These are phyloP conservation scores for Erpornis zantholeuca DNA, from an alignment of 2,113 vertebrate genomes.

Conservation along the genomic window DNA sequence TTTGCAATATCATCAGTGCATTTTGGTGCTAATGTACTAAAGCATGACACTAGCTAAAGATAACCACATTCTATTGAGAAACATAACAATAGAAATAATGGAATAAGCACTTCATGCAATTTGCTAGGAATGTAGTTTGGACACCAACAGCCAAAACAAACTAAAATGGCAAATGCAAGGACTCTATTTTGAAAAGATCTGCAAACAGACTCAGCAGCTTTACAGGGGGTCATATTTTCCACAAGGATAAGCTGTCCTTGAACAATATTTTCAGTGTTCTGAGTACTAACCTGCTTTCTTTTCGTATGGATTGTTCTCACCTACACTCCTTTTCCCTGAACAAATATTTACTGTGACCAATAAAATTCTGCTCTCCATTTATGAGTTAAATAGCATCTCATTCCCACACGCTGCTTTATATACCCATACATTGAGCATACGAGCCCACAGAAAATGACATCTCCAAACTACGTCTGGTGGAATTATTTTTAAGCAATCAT, in stretches of 20 bases:
- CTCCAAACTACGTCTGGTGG: conserved; percentile 14
- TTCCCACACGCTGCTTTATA: conserved; percentile 36
- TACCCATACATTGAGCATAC: neutral
- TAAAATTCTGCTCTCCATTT: conserved; percentile 53
- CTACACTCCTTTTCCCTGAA: conserved; percentile 21
- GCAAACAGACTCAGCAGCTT: conserved; percentile 59
- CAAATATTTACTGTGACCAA: conserved; percentile 60
- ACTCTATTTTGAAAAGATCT: conserved; percentile 65
- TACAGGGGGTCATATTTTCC: conserved; percentile 61
- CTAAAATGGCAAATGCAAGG: conserved; percentile 66
- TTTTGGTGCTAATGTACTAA: conserved; percentile 49
- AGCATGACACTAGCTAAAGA: conserved; percentile 57
- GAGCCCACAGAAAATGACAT: conserved; percentile 38
- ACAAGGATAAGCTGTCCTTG: conserved; percentile 68
- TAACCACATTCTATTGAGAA: conserved; percentile 65
- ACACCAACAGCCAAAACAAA: conserved; percentile 71
- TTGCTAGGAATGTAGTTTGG: conserved; percentile 68
- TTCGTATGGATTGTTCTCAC: conserved; percentile 46
- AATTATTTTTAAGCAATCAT: conserved; percentile 50
- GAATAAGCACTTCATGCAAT: conserved; percentile 66
- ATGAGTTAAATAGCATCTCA: conserved; percentile 34
- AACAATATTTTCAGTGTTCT: conserved; percentile 49
- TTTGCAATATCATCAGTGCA: neutral
- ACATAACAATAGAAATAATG: conserved; percentile 69
- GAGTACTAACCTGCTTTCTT: conserved; percentile 27